Base-by-base conservation (phyloP, 2,113 vertebrate species). In the Callochromis pleurospilus region DNA sequence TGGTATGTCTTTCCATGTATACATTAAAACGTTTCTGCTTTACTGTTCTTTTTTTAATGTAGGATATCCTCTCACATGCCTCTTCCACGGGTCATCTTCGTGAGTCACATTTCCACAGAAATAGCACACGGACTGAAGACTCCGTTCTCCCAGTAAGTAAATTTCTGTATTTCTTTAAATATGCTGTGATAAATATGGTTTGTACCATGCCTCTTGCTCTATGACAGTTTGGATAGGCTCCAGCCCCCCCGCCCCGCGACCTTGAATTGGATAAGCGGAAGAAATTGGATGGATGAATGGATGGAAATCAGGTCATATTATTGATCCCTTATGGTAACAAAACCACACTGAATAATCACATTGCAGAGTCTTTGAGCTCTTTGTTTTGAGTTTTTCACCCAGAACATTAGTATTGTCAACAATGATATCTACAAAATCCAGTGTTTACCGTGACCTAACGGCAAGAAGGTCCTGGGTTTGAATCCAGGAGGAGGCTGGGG, bases 91-190 rank as follows among this genome's bases (percentile, higher is more conserved):
- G 92, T 83, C 95, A 95, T 90, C 82, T 96, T 6, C 93, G 92
- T 2, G 93, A 95, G 9, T 80, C 94, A 47, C 75, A 93, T 53
- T 94, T 95, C 65, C 94, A 94, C 84, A 92, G 96, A 81, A 97
- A 97, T 47, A 68, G 38, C 77, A 96, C 96, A 1, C 92, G 96
- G 21, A 45, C 84, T 6, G 96, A 97, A 77, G 96, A 97, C 88
- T 96, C 95, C 0, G 31, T 96, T 12, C 91, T 97, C 36, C 94
- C 96, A 58, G 96, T 97, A 91, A 95, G 92, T 73, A 84, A 45
- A 70, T 70, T 5, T 24, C 29, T 58, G 17, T 65, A 83, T 33
- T 21, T 56, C 33, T 68, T 29, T 58, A 82, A 84, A 77, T 77
- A 49, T 77, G 26, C 26, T 6, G 7, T 77, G 45, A 51, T 51